phyloP scores from a whole-genome alignment of 2,797 vertebrate species.

The Xenopus petersii region DNA sequence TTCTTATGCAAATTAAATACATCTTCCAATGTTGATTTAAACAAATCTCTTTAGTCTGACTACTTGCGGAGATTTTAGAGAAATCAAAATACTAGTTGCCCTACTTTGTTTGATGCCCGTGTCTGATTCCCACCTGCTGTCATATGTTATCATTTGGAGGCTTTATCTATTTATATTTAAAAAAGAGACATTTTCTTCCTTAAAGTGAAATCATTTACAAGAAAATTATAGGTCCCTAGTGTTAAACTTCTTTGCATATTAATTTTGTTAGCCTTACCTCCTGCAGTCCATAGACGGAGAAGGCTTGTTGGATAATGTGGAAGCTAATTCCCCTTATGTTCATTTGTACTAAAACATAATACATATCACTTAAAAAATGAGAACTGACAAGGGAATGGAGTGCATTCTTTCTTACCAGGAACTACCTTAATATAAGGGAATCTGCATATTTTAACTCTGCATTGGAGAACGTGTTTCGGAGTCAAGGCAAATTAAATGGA shows the following conservation, averaged over 20 bases:
- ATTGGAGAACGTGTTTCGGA: not conserved
- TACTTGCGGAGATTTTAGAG: slow-evolving; percentile 75
- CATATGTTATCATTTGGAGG: slow-evolving; percentile 85
- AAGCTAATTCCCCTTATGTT: slow-evolving; percentile 76
- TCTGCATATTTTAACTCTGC: not conserved
- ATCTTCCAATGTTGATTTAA: slow-evolving; percentile 66
- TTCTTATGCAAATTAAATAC: slow-evolving; percentile 64
- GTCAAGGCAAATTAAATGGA: not conserved
- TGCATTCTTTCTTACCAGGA: not conserved
- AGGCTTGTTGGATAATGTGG: slow-evolving; percentile 85
- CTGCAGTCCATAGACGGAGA: slow-evolving; percentile 84
- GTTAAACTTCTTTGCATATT: slow-evolving; percentile 96
- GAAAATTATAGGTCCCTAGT: slow-evolving; percentile 96
- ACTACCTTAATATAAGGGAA: not conserved
- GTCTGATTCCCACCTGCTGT: slow-evolving; percentile 89
- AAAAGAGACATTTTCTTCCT: slow-evolving; percentile 84
- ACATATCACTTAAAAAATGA: slow-evolving; percentile 43
- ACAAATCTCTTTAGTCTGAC: slow-evolving; percentile 74
- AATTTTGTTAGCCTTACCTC: slow-evolving; percentile 99
- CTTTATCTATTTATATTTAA: slow-evolving; percentile 75
- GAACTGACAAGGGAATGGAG: slow-evolving; percentile 14
- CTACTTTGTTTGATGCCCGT: slow-evolving; percentile 79
- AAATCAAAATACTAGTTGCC: slow-evolving; percentile 76
- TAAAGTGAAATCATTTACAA: slow-evolving; percentile 92
- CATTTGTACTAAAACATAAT: slow-evolving; percentile 63